Evolutionary conservation across 2,888 invertebrate genomes (phyloP), one percentile per base, ranked within the genome.

Genomic region (Prosopocoilus inquinatus): DNA sequence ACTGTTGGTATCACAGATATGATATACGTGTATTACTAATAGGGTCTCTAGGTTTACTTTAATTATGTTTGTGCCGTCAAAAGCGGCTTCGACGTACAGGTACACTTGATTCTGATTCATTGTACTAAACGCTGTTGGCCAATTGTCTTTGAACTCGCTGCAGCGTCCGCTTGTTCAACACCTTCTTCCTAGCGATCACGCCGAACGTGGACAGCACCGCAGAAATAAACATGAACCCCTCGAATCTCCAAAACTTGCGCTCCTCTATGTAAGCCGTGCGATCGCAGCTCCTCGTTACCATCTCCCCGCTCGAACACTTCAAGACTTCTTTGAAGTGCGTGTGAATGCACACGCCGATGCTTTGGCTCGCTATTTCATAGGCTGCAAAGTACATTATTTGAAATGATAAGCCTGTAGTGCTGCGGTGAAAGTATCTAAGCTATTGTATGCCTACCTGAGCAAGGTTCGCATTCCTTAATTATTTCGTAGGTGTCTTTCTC

Each of bases 261-360:
- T 93, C 91, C 70, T 94, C 94, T 48, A 92, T 80, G 80, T 90
- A 90, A 2, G 90, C 90, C 11, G 92, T 90, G 71, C 86, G 83
- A 69, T 92, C 91, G 79, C 95, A 95, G 74, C 94, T 92, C 78
- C 90, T 83, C 4, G 89, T 89, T 8, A 89, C 88, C 57, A 85
- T 88, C 80, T 90, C 88, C 13, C 92, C 92, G 76, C 86, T 88
- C 67, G 86, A 84, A 78, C 94, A 94, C 68, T 85, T 86, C 9
- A 94, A 72, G 55, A 89, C 83, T 79, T 94, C 93, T 72, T 92
- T 93, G 71, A 87, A 91, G 71, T 89, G 88, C 1, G 92, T 90
- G 66, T 88, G 88, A 58, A 89, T 85, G 69, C 94, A 94, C 43
- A 91, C 89, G 50, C 89, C 88, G 67, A 90, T 86, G 70, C 88